Percentiles rank a stretch among this genome's conserved stretches.
Evolutionary conservation across 1,140 invertebrate species (phyloP).

Genomic region (Leptinotarsa lineolata): DNA sequence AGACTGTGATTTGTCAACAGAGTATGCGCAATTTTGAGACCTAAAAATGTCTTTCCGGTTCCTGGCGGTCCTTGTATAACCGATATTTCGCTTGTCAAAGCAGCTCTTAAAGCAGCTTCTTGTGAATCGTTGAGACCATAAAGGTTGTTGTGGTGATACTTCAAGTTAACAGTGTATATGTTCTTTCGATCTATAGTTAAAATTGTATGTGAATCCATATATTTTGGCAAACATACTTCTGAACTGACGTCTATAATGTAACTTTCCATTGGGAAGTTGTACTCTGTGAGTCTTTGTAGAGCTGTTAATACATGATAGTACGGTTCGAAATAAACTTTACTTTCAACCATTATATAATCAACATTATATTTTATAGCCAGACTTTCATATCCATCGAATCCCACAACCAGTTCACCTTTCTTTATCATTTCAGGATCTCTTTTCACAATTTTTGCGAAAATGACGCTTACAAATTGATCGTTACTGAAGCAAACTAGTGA

Average conservation of each 20-base stretch:
- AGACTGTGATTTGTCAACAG: constrained; percentile 60
- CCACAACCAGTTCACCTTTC: constrained; percentile 60
- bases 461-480: constrained; percentile 68
- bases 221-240: constrained; percentile 36
- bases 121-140: constrained; percentile 63
- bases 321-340: constrained; percentile 71
- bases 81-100: constrained; percentile 67
- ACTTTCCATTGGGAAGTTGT: constrained; percentile 66
- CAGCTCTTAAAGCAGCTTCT: constrained; percentile 62
- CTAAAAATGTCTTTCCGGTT: constrained; percentile 79
- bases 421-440: constrained; percentile 58
- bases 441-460: constrained; percentile 69
- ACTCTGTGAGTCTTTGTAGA: constrained; percentile 60
- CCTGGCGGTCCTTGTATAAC: constrained; percentile 83
- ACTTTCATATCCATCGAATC: constrained; percentile 53
- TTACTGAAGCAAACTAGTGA: constrained; percentile 71
- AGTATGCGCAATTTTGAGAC: constrained; percentile 67
- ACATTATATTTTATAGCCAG: background rate
- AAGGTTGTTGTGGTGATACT: constrained; percentile 36
- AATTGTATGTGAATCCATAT: constrained; percentile 33
- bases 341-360: constrained; percentile 67
- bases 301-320: constrained; percentile 67
- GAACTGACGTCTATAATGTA: constrained; percentile 59
- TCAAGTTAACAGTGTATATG: constrained; percentile 21
- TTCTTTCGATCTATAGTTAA: constrained; percentile 25